A percentile compares a stretch with the other conserved stretches of the same genome.
These are phyloP conservation scores for Microtus richardsoni DNA, from an alignment of 2,113 vertebrate species.

Conservation along the genomic window DNA sequence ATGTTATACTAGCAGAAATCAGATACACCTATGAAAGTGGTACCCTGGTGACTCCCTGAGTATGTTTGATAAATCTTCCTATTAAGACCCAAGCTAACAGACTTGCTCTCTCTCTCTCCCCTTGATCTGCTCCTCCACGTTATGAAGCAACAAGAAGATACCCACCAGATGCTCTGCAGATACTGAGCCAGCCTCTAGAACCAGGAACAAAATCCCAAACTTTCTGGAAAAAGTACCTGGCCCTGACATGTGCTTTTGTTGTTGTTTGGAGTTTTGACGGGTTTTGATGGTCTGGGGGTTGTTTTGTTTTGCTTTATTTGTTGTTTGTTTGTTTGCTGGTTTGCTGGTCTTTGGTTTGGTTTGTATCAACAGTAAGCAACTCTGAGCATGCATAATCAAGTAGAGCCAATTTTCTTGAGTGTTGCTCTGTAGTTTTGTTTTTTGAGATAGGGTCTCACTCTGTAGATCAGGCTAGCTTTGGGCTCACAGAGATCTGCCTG, in stretches of 20 bases:
- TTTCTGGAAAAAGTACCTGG: background rate
- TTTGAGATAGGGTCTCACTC: background rate
- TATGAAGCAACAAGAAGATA: background rate
- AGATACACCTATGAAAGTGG: background rate
- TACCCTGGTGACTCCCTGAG: background rate
- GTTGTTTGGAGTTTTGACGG: background rate
- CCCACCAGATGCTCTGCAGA: background rate
- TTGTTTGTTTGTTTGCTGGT: background rate
- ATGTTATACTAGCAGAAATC: background rate
- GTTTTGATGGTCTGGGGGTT: background rate
- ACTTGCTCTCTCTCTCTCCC: background rate
- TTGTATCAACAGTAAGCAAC: background rate
- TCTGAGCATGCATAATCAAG: background rate
- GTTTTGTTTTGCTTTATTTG: background rate
- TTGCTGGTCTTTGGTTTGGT: background rate
- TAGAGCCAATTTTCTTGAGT: background rate
- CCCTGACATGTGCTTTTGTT: background rate
- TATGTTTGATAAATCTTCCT: background rate
- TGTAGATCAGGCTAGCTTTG: background rate
- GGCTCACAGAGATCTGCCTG: background rate
- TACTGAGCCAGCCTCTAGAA: background rate
- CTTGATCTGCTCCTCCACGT: background rate
- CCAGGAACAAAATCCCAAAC: background rate
- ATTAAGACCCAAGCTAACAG: background rate
- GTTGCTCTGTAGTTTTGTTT: background rate